Evolutionary conservation across 2,797 vertebrate species (phyloP).

Genomic region (Lates japonicus): DNA sequence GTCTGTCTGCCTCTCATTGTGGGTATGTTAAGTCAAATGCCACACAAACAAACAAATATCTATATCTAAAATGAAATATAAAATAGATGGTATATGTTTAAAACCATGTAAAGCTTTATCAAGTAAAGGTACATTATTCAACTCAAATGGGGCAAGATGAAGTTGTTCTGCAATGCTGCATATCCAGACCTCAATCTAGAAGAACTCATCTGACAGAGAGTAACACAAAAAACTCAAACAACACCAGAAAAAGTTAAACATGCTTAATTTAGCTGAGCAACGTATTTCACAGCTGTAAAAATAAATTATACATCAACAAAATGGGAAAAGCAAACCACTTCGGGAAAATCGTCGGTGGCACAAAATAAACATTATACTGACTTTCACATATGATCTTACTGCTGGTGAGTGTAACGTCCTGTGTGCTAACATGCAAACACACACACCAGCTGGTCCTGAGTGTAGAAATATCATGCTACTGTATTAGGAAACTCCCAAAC

Average conservation of each 20-base stretch:
- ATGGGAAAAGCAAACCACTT: not conserved
- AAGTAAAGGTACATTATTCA: not conserved
- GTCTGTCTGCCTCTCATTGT: not conserved
- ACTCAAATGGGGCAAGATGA: not conserved
- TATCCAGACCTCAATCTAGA: not conserved
- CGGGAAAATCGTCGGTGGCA: not conserved
- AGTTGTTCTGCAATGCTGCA: not conserved
- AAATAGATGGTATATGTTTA: not conserved
- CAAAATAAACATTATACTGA: not conserved
- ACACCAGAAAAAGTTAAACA: slow-evolving; percentile 1
- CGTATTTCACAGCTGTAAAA: not conserved
- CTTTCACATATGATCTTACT: slow-evolving; percentile 1
- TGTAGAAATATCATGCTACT: not conserved
- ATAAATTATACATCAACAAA: not conserved
- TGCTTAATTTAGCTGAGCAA: not conserved
- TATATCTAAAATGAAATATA: not conserved
- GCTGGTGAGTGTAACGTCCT: not conserved
- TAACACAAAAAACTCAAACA: not conserved
- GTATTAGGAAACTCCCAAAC: not conserved
- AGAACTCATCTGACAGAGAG: not conserved
- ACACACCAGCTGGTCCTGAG: not conserved
- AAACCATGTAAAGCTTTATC: not conserved
- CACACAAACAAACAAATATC: not conserved
- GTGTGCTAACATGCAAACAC: slow-evolving; percentile 8
- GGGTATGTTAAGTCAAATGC: not conserved